Evolutionary conservation across 2,888 invertebrate genomes (phyloP), one percentile per base, ranked within the genome.

Genomic region (Dolichopus griseipennis): DNA sequence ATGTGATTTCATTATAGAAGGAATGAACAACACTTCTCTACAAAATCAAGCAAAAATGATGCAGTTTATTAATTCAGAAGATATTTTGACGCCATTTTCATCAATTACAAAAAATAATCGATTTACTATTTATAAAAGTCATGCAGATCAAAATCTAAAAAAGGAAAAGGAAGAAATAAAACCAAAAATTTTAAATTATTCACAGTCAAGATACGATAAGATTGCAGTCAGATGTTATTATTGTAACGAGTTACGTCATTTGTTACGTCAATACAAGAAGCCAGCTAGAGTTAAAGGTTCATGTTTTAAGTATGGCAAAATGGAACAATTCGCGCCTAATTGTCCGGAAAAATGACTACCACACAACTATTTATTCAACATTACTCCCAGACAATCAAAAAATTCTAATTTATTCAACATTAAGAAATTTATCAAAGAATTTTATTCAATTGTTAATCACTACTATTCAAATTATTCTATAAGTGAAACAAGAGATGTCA

Each of bases 331-430:
- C 6, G 6, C n/a, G 7, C 3, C 3, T 18, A 61, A 61, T 61
- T 61, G 61, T 61, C n/a, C 61, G 15, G 61, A 61, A n/a, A 61
- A 61, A n/a, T 61, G 61, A 61, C 61, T n/a, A 61, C n/a, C 6
- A 18, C 18, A 7, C 15, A n/a, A 61, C n/a, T 7, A 61, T n/a
- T 18, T n/a, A 61, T 61, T 61, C 15, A 61, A 18, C 2, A 61
- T 61, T 18, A 61, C 61, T 61, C 61, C 61, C n/a, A n/a, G n/a
- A n/a, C n/a, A n/a, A n/a, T n/a, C n/a, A n/a, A n/a, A n/a, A n/a
- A n/a, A n/a, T n/a, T n/a, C n/a, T n/a, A n/a, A n/a, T n/a, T n/a
- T n/a, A n/a, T n/a, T n/a, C n/a, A n/a, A n/a, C n/a, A n/a, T n/a
- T n/a, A n/a, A n/a, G n/a, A n/a, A n/a, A n/a, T n/a, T n/a, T n/a